Evolutionary conservation across 2,113 vertebrate genomes (phyloP), one percentile per base, ranked within the genome.

Genomic region (Solenodon paradoxus): DNA sequence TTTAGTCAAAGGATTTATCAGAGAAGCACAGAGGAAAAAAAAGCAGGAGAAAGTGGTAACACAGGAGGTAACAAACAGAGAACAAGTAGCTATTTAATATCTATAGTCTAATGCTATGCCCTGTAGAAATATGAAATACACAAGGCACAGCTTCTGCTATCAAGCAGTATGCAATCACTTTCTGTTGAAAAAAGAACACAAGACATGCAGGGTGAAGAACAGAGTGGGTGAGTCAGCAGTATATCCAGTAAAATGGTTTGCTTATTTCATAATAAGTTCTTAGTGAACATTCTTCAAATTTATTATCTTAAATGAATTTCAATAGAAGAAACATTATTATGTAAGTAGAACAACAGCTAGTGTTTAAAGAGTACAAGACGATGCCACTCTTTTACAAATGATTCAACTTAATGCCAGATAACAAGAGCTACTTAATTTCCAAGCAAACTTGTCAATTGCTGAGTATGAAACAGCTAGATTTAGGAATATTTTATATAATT

Each of bases 361-460:
- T 8, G 80, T 79, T 92, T 94, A 63, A 35, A 82, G 22, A 74
- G 49, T 72, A 51, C 19, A 66, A 55, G 71, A 59, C 47, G 78
- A 91, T 80, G 49, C 13, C 3, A 95, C 77, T 83, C 53, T 87
- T 81, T 78, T 92, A 86, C 3, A 87, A 80, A 86, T 94, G 93
- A 90, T 87, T 83, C 22, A 90, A 78, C 57, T 77, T 40, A 75
- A 45, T 19, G 22, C 19, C 51, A 68, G 45, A 12, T 17, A n/a
- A 28, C 59, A 71, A 26, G 19, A 81, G 24, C 55, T 80, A 89
- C 11, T 32, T 74, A 40, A 69, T 77, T 86, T 86, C 59, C 45
- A 92, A 86, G 45, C 30, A 72, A 95, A 69, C 16, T 71, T 63
- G 81, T 75, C 20, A 90, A 86, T 38, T 63, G 26, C 42, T 53